phyloP scores from a whole-genome alignment of 2,113 vertebrate species.

The Lycocorax pyrrhopterus region DNA sequence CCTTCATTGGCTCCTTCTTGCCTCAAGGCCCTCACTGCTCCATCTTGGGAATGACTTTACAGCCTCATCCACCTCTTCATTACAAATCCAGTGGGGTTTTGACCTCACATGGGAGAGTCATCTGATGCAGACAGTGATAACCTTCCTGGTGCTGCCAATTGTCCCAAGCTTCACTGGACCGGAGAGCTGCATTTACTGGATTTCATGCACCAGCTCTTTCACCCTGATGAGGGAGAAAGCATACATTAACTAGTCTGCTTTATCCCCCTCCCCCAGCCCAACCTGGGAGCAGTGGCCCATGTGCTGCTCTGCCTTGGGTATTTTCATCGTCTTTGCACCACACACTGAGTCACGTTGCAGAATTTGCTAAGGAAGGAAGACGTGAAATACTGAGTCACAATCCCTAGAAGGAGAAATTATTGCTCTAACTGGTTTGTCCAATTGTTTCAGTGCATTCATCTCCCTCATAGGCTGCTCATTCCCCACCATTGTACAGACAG shows the following conservation, averaged over 20 bases:
- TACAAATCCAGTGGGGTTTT: constrained; percentile 28
- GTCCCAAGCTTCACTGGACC: constrained; percentile 54
- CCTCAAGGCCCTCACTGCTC: constrained; percentile 42
- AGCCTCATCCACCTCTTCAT: constrained; percentile 22
- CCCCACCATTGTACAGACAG: not conserved
- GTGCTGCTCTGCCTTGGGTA: not conserved
- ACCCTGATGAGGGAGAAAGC: not conserved
- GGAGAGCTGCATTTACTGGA: constrained; percentile 22
- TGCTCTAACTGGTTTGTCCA: not conserved
- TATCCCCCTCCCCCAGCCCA: not conserved
- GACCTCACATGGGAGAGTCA: constrained; percentile 28
- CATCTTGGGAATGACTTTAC: constrained; percentile 50
- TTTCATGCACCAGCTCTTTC: constrained; percentile 31
- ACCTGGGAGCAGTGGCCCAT: not conserved
- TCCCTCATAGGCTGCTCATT: not conserved
- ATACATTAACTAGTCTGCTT: constrained; percentile 20
- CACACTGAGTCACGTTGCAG: not conserved
- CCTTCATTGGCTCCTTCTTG: constrained; percentile 63
- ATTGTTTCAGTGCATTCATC: not conserved
- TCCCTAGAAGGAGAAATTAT: not conserved
- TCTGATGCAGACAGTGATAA: constrained; percentile 63
- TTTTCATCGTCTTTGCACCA: not conserved
- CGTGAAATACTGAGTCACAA: not conserved
- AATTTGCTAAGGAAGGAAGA: not conserved
- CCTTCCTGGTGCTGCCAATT: constrained; percentile 33